Conservation (phyloP, 1,140 invertebrate genomes). For the Babylonia areolata region DNA sequence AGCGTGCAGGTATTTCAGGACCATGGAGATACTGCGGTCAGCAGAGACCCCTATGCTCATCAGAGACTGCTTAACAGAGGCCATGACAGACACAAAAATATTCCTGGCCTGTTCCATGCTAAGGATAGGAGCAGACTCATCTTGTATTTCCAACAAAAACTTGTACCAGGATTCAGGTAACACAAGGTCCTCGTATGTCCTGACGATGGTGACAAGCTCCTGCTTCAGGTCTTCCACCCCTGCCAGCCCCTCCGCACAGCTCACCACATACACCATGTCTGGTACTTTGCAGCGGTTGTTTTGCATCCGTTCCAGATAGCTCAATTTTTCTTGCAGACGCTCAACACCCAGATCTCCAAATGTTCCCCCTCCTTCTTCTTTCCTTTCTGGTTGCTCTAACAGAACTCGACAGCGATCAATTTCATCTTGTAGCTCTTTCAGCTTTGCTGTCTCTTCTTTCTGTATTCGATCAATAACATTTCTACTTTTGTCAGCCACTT, state of each 20-base stretch:
- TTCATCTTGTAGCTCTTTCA: conserved; percentile 57
- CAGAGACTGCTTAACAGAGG: conserved; percentile 58
- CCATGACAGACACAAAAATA: conserved; percentile 61
- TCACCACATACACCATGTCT: conserved; percentile 57
- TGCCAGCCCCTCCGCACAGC: conserved; percentile 65
- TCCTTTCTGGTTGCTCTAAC: conserved; percentile 46
- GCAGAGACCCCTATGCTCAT: conserved; percentile 62
- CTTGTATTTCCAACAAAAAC: conserved; percentile 62
- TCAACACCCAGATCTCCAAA: conserved; percentile 63
- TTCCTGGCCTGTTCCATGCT: conserved; percentile 53
- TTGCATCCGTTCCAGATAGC: conserved; percentile 59
- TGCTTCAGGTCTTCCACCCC: conserved; percentile 50
- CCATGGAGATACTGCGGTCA: conserved; percentile 61
- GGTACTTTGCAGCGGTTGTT: conserved; percentile 60
- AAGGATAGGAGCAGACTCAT: conserved; percentile 58
- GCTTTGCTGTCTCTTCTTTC: conserved; percentile 58
- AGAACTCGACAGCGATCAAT: conserved; percentile 46
- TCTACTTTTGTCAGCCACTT: conserved; percentile 53
- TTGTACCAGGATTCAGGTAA: conserved; percentile 66
- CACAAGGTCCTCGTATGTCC: conserved; percentile 50
- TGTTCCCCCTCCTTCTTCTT: conserved; percentile 51
- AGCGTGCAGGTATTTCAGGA: conserved; percentile 67
- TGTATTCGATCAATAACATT: conserved; percentile 63
- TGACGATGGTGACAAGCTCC: conserved; percentile 46
- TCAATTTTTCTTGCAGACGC: conserved; percentile 56